Evolutionary conservation across 2,888 invertebrate genomes (phyloP), one percentile per base, ranked within the genome.

Genomic region (Ryuthela nishihirai): DNA sequence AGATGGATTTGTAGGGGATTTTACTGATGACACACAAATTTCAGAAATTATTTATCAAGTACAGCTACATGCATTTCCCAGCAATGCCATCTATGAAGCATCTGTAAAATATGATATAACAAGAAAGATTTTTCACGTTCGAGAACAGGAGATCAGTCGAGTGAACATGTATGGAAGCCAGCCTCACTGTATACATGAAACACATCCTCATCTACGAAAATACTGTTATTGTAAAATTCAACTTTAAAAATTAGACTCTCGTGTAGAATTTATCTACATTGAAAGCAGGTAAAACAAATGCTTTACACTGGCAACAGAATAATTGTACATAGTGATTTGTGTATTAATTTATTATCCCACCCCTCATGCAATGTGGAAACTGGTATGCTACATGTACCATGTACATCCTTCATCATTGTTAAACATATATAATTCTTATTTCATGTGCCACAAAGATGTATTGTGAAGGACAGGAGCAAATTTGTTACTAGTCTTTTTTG

Each of bases 1-100:
- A 0, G 94, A 95, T 72, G 94, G 95, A 0, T 90, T 88, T 67
- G 78, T 88, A 1, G 86, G 89, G 0, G 87, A 88, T 72, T 81
- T 95, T 67, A 79, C 81, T 0, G 83, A 82, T 21, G 75, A 81
- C 61, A 81, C 85, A 2, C 71, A 76, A 17, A 69, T 82, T 0
- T 77, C 79, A 0, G 78, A 76, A 23, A 82, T 85, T 48, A 77
- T 85, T 59, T 91, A 87, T 74, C 92, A 93, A 72, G 72, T 93
- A 12, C 89, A 88, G 76, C 80, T 90, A 12, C 56, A 67, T 15
- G 83, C 88, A 0, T 73, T 76, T 2, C 95, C 95, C 0, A 90
- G 88, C 0, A 75, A 78, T 10, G 88, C 85, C 0, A 74, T 87
- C 0, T 95, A 86, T 72, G 95, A 95, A 75, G 89, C 86, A 0